Percentiles rank a stretch among this genome's conserved stretches.
phyloP scores from a whole-genome alignment of 2,797 vertebrate species.

The Heterohyrax brucei region DNA sequence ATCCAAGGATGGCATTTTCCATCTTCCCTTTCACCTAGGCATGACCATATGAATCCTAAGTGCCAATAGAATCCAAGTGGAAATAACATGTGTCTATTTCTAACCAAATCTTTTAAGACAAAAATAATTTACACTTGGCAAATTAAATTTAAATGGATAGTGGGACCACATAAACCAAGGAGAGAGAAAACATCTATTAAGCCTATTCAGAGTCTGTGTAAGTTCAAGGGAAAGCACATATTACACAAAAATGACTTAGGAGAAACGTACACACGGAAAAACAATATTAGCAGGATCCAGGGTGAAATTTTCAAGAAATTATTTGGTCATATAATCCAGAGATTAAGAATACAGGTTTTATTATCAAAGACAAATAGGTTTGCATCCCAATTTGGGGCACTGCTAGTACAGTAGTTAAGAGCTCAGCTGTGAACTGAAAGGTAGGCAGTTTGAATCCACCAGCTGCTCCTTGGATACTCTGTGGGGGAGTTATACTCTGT shows the following conservation, averaged over 20 bases:
- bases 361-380: not conserved
- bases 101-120: not conserved
- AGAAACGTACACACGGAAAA: not conserved
- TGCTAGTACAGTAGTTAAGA: too few species aligned
- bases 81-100: not conserved
- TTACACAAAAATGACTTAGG: not conserved
- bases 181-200: slow-evolving; percentile 12
- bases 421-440: too few species aligned
- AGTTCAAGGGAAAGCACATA: not conserved
- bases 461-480: too few species aligned
- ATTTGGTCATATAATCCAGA: not conserved
- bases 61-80: not conserved
- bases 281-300: not conserved
- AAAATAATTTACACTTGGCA: not conserved
- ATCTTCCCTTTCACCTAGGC: not conserved
- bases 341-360: not conserved
- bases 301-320: slow-evolving; percentile 45
- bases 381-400: not conserved
- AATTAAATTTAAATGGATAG: slow-evolving; percentile 27
- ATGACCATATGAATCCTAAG: not conserved
- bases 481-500: too few species aligned
- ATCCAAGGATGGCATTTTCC: not conserved
- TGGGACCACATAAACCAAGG: slow-evolving; percentile 7
- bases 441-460: too few species aligned
- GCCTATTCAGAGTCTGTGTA: not conserved